Percentiles rank a stretch among this genome's conserved stretches.
These are phyloP conservation scores for Heterotis niloticus DNA, from an alignment of 2,113 vertebrate species.

Conservation along the genomic window DNA sequence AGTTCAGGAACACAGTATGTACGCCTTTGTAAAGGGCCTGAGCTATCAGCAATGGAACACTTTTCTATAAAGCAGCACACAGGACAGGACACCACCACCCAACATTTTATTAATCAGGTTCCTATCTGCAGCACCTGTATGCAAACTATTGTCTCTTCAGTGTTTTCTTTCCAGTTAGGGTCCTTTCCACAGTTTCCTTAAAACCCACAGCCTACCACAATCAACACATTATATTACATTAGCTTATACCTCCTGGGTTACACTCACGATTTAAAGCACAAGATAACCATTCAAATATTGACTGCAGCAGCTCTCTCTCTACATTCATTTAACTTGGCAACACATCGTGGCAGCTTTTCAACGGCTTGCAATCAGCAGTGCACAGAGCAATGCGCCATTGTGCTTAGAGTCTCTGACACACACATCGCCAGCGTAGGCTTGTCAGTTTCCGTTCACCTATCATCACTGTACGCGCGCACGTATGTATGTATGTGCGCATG, in stretches of 20 bases:
- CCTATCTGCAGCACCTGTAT: no score
- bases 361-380: conserved; percentile 12
- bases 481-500: no score
- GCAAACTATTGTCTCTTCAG: no score
- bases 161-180: no score
- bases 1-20: no score
- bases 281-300: background rate
- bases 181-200: no score
- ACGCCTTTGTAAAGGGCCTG: no score
- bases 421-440: background rate
- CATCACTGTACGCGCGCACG: background rate
- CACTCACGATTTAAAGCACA: background rate
- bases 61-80: no score
- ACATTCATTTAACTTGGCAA: background rate
- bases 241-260: background rate
- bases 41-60: no score
- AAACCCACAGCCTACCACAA: background rate
- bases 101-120: no score
- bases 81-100: no score
- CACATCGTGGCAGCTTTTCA: conserved; percentile 12
- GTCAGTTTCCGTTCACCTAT: no score
- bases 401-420: background rate
- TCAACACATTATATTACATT: background rate
- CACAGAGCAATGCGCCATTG: background rate
- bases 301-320: background rate